Evolutionary conservation across 1,140 invertebrate genomes (phyloP), one percentile per base, ranked within the genome.

Genomic region (Penaeus indicus): DNA sequence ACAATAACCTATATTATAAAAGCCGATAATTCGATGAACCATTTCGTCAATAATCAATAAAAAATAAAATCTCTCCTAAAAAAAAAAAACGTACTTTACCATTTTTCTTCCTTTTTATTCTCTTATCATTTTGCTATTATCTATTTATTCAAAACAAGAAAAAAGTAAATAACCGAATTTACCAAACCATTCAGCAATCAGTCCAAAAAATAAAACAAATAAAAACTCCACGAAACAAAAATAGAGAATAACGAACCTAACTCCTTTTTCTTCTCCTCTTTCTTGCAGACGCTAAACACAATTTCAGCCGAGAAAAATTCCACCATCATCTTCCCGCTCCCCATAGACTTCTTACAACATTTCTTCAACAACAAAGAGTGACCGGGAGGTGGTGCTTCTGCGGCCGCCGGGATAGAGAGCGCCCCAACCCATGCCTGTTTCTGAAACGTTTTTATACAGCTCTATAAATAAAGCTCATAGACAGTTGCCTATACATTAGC

Each of bases 231-330:
- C 27, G 22, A 38, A 21, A 25, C 7, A 1, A 38, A 38, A 25
- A 38, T 22, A 32, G 8, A 13, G 54, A 13, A 54, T 22, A 16
- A 42, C 78, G 21, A 22, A n/a, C 4, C n/a, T 54, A 54, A 25
- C 25, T 25, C 47, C 13, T 81, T 54, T 54, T 25, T 81, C 60
- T 22, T 54, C n/a, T 54, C 2, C 2, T 81, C 21, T 60, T 47
- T 38, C 54, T 77, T 95, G 27, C 95, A 99, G 94, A 98, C 98
- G 8, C 93, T 99, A 84, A 99, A 97, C 93, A 97, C 97, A 18
- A 99, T 99, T 92, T 97, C 97, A 75, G 97, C 98, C 2, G 98
- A 99, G 94, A 99, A 99, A 94, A 99, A 99, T 93, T 99, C 98
- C 7, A 99, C 98, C 18, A 99, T 99, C 92, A 97, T 99, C 84